Evolutionary conservation across 2,113 vertebrate genomes (phyloP).

Genomic region (Nesospiza acunhae): DNA sequence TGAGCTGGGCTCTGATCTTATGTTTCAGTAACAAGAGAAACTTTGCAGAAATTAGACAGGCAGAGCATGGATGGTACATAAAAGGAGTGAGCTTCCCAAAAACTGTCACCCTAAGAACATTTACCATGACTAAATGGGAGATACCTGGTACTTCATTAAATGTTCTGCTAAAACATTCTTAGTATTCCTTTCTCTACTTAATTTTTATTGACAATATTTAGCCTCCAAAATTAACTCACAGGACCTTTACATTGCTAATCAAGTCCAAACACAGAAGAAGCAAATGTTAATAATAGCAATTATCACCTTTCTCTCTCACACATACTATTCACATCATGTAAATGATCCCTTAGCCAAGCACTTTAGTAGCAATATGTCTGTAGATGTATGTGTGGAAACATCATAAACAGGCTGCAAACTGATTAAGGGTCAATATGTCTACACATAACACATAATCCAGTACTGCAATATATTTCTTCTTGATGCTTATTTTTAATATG

Average conservation of each 20-base stretch:
- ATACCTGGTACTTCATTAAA: not conserved
- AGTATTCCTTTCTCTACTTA: not conserved
- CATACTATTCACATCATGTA: not conserved
- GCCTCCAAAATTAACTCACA: not conserved
- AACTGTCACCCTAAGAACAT: not conserved
- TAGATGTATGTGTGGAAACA: not conserved
- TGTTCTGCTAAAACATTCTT: not conserved
- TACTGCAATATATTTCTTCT: not conserved
- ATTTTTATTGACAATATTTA: not conserved
- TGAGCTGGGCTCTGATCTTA: not conserved
- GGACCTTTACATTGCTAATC: not conserved
- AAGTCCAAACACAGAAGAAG: not conserved
- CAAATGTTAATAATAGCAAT: not conserved
- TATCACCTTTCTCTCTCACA: not conserved
- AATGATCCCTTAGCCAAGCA: not conserved
- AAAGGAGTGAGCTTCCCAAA: not conserved
- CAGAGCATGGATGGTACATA: not conserved
- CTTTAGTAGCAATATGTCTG: not conserved
- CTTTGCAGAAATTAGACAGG: not conserved
- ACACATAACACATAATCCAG: not conserved
- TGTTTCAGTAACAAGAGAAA: not conserved
- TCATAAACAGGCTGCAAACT: not conserved
- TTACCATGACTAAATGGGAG: not conserved
- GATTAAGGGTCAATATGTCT: not conserved
- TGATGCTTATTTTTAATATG: not conserved